Evolutionary conservation across 2,888 invertebrate species (phyloP).

Genomic region (Cepaea hortensis): DNA sequence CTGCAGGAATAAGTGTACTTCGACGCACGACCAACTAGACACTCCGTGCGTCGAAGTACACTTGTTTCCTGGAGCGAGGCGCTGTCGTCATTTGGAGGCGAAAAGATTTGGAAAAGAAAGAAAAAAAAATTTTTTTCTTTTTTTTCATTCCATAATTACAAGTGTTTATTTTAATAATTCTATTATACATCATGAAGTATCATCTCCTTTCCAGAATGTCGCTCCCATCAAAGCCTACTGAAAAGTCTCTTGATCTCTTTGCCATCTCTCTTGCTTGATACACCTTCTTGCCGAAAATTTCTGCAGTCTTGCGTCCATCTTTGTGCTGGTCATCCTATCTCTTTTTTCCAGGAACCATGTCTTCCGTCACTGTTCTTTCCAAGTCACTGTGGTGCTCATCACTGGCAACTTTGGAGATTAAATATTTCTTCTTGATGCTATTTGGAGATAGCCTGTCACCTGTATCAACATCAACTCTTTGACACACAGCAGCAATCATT

Average conservation of each 20-base stretch:
- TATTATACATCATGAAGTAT: too few relatives aligned
- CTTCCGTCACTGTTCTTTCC: slow-evolving; percentile 69
- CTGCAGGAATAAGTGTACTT: too few relatives aligned
- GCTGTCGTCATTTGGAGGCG: background rate
- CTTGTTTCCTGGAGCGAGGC: too few relatives aligned
- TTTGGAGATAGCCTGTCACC: slow-evolving; percentile 74
- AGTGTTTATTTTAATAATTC: too few relatives aligned
- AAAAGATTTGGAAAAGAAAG: background rate
- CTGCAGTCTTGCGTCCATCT: slow-evolving; percentile 91
- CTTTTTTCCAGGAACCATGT: too few relatives aligned
- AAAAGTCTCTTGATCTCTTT: too few relatives aligned
- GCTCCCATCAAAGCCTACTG: too few relatives aligned
- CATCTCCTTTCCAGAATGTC: too few relatives aligned
- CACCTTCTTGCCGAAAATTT: slow-evolving; percentile 77
- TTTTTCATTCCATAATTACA: too few relatives aligned
- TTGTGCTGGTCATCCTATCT: slow-evolving; percentile 86
- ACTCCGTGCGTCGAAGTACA: too few relatives aligned
- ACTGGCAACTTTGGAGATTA: slow-evolving; percentile 98
- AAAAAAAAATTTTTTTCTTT: background rate
- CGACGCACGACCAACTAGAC: too few relatives aligned
- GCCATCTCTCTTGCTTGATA: too few relatives aligned
- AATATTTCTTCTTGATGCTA: slow-evolving; percentile 97
- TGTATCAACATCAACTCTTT: slow-evolving; percentile 92
- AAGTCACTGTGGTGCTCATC: slow-evolving; percentile 92
- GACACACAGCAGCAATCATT: slow-evolving; percentile 87